Evolutionary conservation across 2,113 vertebrate genomes (phyloP).

Genomic region (Paraplagusia blochii): DNA sequence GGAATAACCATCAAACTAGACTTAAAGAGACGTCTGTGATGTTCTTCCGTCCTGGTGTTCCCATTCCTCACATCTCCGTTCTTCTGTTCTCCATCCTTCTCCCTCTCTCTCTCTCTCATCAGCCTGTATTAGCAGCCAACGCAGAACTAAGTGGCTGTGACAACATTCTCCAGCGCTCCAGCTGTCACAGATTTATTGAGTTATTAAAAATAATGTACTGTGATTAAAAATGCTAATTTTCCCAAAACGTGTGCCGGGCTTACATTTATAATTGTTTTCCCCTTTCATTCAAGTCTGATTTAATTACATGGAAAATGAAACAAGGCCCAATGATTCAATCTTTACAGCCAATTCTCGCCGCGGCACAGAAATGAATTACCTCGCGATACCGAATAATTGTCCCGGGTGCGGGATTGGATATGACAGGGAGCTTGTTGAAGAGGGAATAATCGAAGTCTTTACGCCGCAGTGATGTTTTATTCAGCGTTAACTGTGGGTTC

Average conservation of each 20-base stretch:
- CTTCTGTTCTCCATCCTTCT: background rate
- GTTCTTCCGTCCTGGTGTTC: conserved; percentile 31
- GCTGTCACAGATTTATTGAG: conserved; percentile 74
- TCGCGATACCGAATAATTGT: conserved; percentile 61
- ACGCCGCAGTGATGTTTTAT: conserved; percentile 3
- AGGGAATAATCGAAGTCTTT: conserved; percentile 29
- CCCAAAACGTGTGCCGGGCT: conserved; percentile 67
- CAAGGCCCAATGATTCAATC: conserved; percentile 72
- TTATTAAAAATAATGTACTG: conserved; percentile 78
- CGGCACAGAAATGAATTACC: conserved; percentile 60
- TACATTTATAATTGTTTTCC: conserved; percentile 50
- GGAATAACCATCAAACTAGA: conserved; percentile 68
- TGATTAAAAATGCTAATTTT: conserved; percentile 81
- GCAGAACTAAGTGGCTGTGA: conserved; percentile 69
- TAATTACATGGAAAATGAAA: conserved; percentile 78
- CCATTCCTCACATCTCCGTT: conserved; percentile 18
- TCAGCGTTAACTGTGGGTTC: background rate
- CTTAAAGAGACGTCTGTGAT: conserved; percentile 50
- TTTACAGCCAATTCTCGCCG: conserved; percentile 60
- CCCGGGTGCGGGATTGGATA: conserved; percentile 39
- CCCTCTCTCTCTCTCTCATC: conserved; percentile 55
- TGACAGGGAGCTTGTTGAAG: conserved; percentile 15
- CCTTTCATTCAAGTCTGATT: conserved; percentile 64
- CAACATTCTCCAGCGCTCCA: conserved; percentile 69
- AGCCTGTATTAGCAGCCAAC: conserved; percentile 59